Percentiles rank a stretch among this genome's conserved stretches.
These are phyloP conservation scores for Phaetusa simplex DNA, from an alignment of 2,113 vertebrate species.

Conservation along the genomic window DNA sequence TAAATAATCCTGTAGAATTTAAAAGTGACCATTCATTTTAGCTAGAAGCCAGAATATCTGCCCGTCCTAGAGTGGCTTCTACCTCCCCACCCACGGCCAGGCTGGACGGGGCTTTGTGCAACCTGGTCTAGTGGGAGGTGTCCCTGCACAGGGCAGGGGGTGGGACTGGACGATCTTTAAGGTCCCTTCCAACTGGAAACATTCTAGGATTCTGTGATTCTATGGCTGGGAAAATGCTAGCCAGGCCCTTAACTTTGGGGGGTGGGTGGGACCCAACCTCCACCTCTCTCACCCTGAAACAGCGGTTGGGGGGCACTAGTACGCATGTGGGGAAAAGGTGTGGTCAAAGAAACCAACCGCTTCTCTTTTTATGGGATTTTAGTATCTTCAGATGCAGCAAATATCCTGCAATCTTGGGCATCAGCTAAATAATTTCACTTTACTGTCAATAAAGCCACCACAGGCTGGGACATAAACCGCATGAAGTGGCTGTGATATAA, in stretches of 20 bases:
- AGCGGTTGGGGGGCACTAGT: not conserved
- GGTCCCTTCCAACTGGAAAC: not conserved
- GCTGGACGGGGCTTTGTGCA: not conserved
- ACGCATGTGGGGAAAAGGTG: not conserved
- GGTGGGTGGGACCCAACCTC: not conserved
- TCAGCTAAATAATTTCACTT: not conserved
- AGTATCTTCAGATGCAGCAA: not conserved
- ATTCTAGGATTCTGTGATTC: not conserved
- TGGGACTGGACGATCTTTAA: not conserved
- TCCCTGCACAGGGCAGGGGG: not conserved
- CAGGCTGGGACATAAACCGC: not conserved
- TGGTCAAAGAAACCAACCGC: not conserved
- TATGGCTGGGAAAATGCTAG: not conserved
- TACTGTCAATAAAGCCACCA: not conserved
- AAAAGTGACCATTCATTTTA: not conserved
- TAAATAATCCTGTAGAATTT: not conserved
- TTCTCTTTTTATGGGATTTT: not conserved
- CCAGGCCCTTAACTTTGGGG: not conserved
- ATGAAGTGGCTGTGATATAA: fast-evolving
- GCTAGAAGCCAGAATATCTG: not conserved
- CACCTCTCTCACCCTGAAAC: not conserved
- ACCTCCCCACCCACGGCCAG: not conserved
- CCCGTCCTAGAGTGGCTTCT: not conserved
- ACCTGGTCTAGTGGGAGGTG: not conserved
- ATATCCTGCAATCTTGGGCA: not conserved